These are phyloP conservation scores for Tapera naevia DNA, from an alignment of 2,797 vertebrate species.

Conservation along the genomic window DNA sequence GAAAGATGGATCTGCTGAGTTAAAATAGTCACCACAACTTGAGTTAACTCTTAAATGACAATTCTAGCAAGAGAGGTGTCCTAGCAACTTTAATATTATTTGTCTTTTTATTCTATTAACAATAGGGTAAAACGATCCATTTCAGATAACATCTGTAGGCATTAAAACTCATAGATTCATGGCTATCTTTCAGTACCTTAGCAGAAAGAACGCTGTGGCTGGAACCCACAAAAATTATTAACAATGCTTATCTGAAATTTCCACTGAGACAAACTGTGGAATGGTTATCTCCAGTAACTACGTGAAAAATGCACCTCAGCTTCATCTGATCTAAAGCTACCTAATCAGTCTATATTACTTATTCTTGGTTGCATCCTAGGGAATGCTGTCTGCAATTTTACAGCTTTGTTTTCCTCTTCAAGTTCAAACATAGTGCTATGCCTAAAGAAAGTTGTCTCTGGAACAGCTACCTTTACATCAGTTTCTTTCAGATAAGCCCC, in stretches of 20 bases:
- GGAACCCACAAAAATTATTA: background rate
- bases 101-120: background rate
- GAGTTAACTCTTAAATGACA: background rate
- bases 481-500: background rate
- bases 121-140: background rate
- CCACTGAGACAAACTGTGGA: background rate
- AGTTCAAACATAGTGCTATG: background rate
- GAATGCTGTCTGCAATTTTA: constrained; percentile 3
- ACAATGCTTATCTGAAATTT: background rate
- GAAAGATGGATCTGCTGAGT: background rate
- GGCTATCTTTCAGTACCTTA: background rate
- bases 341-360: background rate
- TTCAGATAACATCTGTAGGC: background rate
- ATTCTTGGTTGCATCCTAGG: background rate
- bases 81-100: background rate
- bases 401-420: background rate
- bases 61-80: background rate
- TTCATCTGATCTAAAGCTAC: background rate
- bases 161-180: background rate
- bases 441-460: background rate
- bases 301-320: background rate
- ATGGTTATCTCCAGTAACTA: background rate
- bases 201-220: background rate
- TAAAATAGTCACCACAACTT: background rate
- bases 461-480: background rate